Conservation (phyloP, 92 coral and sea anemone genomes). For the Montipora capitata region DNA sequence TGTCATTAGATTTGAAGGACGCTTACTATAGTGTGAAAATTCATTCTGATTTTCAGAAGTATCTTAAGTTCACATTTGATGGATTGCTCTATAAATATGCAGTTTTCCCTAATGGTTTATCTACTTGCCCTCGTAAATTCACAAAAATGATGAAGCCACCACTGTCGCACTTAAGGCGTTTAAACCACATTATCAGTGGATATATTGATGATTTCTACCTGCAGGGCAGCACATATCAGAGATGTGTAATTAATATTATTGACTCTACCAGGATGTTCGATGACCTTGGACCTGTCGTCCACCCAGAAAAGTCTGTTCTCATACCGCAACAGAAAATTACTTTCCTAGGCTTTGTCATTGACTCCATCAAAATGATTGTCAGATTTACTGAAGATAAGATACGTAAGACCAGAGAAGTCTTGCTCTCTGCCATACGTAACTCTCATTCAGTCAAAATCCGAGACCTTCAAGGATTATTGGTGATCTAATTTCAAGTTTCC, state of each 20-base stretch:
- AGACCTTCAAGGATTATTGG: slow-evolving; percentile 39
- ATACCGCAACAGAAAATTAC: slow-evolving; percentile 42
- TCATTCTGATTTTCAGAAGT: slow-evolving; percentile 50
- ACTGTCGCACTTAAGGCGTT: slow-evolving; percentile 39
- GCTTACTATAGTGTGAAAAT: slow-evolving; percentile 70
- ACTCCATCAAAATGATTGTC: slow-evolving; percentile 68
- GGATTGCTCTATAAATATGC: slow-evolving; percentile 44
- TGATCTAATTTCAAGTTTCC: slow-evolving; percentile 43
- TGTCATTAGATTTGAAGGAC: slow-evolving; percentile 62
- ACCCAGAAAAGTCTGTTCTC: slow-evolving; percentile 45
- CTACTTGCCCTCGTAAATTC: slow-evolving; percentile 63
- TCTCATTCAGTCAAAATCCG: neutral
- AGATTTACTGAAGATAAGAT: slow-evolving; percentile 44
- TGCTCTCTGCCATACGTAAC: neutral
- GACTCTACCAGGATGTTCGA: slow-evolving; percentile 39
- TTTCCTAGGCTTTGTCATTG: slow-evolving; percentile 54
- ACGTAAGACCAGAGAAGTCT: slow-evolving; percentile 13
- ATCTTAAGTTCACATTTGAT: neutral
- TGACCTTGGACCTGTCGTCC: slow-evolving; percentile 39
- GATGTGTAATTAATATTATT: slow-evolving; percentile 36
- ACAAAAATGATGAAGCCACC: slow-evolving; percentile 77
- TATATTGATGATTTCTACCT: slow-evolving; percentile 58
- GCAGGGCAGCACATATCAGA: slow-evolving; percentile 35
- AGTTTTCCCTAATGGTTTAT: slow-evolving; percentile 73
- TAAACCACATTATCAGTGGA: slow-evolving; percentile 49